Evolutionary conservation across 2,113 vertebrate genomes (phyloP), one percentile per base, ranked within the genome.

Genomic region (Coreoperca whiteheadi): DNA sequence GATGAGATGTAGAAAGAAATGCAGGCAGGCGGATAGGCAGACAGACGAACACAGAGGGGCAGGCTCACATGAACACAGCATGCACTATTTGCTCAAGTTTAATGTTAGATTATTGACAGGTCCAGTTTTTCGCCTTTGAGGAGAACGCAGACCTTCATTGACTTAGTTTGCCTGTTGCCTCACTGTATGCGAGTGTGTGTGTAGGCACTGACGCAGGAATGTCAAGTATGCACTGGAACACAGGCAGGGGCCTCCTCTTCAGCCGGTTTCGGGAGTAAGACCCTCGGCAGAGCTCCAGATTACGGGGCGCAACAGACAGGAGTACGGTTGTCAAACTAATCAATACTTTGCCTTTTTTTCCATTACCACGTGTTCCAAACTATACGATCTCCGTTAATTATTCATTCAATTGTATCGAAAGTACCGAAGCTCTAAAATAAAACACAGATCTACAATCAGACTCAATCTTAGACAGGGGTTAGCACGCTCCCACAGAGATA

Each of bases 191-290:
- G 28, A 6, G 89, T 73, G 82, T 82, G 82, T 75, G 87, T 87
- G 85, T 87, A 69, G 71, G 84, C 60, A 72, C 77, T 7, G 72
- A 81, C 74, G 83, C 78, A 92, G 88, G 93, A 95, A 95, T 95
- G 92, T 88, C 66, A 94, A 90, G 86, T 82, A 95, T 94, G 94
- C 78, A 59, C 37, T 93, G 89, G 89, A 94, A 92, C 92, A 93
- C 89, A 93, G 90, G 93, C 89, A 76, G 77, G 70, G 92, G 92
- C 93, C 93, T 94, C 93, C 84, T 92, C 91, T 91, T 88, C 85
- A 88, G 86, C 77, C 41, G 18, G 69, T 48, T n/a, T 57, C 6
- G 18, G 74, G 74, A 79, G 75, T 43, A 87, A 84, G 87, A 68
- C 87, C 76, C 53, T 59, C 73, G 25, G 87, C 57, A 34, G 50